Percentiles rank a stretch among this genome's conserved stretches.
Conservation (phyloP, 1,140 invertebrate species). For the Cylas formicarius region DNA sequence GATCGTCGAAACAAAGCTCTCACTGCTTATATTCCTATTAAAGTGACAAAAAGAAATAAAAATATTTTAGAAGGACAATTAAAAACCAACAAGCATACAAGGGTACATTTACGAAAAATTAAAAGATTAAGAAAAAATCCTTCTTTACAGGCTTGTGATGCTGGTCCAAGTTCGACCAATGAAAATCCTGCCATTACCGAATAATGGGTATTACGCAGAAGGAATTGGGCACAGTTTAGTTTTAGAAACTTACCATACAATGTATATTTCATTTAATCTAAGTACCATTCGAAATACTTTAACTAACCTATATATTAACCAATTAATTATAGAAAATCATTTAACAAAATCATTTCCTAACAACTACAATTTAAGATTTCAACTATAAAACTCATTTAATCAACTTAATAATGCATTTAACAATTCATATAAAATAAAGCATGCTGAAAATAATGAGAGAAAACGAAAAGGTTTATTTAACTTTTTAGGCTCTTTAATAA, state of each 20-base stretch:
- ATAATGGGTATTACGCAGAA: slow-evolving; percentile 7
- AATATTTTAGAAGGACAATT: background rate
- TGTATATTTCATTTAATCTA: slow-evolving; percentile 3
- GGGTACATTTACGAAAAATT: slow-evolving; percentile 1
- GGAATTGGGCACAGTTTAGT: background rate
- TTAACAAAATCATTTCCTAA: no score
- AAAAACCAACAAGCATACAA: background rate
- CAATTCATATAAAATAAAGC: no score
- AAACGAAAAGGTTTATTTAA: no score
- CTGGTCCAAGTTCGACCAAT: background rate
- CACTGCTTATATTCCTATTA: slow-evolving; percentile 1
- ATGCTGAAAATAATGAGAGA: no score
- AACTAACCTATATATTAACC: no score
- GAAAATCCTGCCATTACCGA: background rate
- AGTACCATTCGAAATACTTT: background rate
- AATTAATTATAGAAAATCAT: no score
- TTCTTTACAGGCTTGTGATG: background rate
- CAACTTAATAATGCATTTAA: no score
- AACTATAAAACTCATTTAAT: no score
- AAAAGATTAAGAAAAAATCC: slow-evolving; percentile 3
- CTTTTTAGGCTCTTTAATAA: no score
- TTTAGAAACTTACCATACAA: background rate
- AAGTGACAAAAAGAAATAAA: slow-evolving; percentile 4
- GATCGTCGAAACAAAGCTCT: background rate
- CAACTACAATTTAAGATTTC: no score